Percentiles rank a stretch among this genome's conserved stretches.
Evolutionary conservation across 2,888 invertebrate species (phyloP).

Genomic region (Papilio gigon): DNA sequence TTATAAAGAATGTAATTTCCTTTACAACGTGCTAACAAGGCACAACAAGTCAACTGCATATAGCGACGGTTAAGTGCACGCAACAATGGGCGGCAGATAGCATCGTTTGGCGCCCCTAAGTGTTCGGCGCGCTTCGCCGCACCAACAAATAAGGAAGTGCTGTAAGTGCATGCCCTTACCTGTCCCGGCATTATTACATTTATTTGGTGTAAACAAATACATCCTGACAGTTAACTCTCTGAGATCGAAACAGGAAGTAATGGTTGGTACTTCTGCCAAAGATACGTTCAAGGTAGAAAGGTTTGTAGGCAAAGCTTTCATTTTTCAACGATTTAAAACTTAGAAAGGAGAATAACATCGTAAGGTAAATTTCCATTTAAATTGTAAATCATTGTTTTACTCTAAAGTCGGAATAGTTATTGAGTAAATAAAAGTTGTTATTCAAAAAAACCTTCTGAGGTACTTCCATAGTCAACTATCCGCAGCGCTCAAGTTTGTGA

Average conservation of each 20-base stretch:
- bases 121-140: conserved; percentile 34
- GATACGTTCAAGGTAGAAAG: neutral
- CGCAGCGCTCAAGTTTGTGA: conserved; percentile 34
- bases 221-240: conserved; percentile 15
- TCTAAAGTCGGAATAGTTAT: conserved; percentile 30
- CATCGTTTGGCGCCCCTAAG: conserved; percentile 65
- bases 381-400: conserved; percentile 31
- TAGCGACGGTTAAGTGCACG: conserved; percentile 79
- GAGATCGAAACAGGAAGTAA: neutral
- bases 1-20: conserved; percentile 80
- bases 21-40: conserved; percentile 81
- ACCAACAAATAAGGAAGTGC: conserved; percentile 36
- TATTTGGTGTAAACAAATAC: conserved; percentile 15
- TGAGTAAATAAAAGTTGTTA: conserved; percentile 38
- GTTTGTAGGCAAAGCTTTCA: neutral
- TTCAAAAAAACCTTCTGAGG: conserved; percentile 26
- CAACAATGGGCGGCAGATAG: conserved; percentile 77
- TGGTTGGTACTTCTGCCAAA: neutral
- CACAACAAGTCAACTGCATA: conserved; percentile 62
- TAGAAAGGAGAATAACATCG: neutral
- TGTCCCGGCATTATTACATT: conserved; percentile 25
- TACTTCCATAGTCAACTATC: conserved; percentile 33
- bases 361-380: conserved; percentile 6
- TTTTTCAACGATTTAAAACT: neutral
- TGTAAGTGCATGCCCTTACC: conserved; percentile 32